Base-by-base conservation (phyloP, 2,797 vertebrate genomes). In the Acrossocheilus wenchowensis region DNA sequence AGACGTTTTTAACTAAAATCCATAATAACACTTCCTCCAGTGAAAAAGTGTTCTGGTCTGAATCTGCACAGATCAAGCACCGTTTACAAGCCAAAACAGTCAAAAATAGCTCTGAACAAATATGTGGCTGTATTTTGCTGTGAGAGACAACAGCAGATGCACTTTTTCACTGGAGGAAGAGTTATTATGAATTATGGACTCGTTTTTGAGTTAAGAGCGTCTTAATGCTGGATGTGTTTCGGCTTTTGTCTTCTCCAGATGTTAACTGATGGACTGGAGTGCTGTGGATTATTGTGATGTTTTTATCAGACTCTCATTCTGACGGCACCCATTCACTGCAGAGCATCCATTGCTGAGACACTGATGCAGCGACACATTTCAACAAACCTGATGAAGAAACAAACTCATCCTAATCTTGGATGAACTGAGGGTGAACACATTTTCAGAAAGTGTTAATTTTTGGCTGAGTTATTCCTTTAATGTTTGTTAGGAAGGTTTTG, bases 311-410 rank as follows among this genome's bases (percentile, higher is more conserved):
- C n/a, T n/a, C n/a, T n/a, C n/a, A 6, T 62, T 26, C 9, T 64
- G 62, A 64, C 26, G 62, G 62, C 62, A 64, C 62, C 62, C 62
- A 64, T 64, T 64, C 62, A 64, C 62, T 64, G 54, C 54, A 57
- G 54, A 57, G 19, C 6, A 23, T 66, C 26, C 62, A 66, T 30
- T 15, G 12, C 12, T 66, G 62, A 64, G 26, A 3, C 34, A 36
- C 34, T 36, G 34, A 36, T 36, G 34, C 34, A 4, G 34, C 4
- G 34, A 36, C 5, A 64, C 26, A 66, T 15, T 34, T 34, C 5
- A 34, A 0, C 62, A 34, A 15, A 34, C 1, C 62, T 2, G 60
- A 62, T 26, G n/a, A 26, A 62, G 11, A 62, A 5, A 26, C 57
- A 60, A 0, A 62, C n/a, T 62, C 60, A 26, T 26, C 60, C 60